phyloP scores from a whole-genome alignment of 1,140 invertebrate species.

The Saccostrea glomerata region DNA sequence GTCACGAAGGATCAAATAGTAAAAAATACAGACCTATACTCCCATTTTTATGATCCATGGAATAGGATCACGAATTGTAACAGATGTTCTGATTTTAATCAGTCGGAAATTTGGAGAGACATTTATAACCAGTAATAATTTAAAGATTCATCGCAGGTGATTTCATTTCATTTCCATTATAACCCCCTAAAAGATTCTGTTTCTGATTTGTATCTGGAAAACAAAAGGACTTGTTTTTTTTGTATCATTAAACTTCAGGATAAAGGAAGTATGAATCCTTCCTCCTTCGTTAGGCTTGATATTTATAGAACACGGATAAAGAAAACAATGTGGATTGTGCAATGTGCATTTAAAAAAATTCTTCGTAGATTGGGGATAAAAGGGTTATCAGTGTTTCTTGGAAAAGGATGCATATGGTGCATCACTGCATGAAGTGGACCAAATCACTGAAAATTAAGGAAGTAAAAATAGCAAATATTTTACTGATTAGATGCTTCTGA shows the following conservation, averaged over 20 bases:
- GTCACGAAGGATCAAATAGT: background rate
- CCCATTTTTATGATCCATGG: background rate
- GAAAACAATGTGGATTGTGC: background rate
- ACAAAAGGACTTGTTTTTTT: background rate
- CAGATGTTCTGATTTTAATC: background rate
- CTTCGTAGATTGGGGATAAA: background rate
- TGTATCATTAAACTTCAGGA: background rate
- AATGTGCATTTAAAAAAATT: background rate
- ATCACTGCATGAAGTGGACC: conserved; percentile 2
- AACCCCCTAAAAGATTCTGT: background rate
- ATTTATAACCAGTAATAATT: background rate
- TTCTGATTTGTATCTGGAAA: background rate
- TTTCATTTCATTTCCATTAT: background rate
- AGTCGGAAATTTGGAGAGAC: background rate
- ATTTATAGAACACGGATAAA: background rate
- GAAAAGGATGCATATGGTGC: conserved; percentile 26
- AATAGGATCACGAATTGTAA: background rate
- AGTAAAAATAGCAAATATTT: background rate
- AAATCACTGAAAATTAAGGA: background rate
- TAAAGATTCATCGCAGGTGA: background rate
- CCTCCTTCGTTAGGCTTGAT: background rate
- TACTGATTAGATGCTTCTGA: background rate
- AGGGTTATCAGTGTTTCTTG: background rate
- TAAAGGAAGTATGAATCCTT: background rate
- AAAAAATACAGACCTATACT: background rate